A percentile compares a stretch with the other conserved stretches of the same genome.
Evolutionary conservation across 2,888 invertebrate species (phyloP).

Genomic region (Aspidapion aeneum): DNA sequence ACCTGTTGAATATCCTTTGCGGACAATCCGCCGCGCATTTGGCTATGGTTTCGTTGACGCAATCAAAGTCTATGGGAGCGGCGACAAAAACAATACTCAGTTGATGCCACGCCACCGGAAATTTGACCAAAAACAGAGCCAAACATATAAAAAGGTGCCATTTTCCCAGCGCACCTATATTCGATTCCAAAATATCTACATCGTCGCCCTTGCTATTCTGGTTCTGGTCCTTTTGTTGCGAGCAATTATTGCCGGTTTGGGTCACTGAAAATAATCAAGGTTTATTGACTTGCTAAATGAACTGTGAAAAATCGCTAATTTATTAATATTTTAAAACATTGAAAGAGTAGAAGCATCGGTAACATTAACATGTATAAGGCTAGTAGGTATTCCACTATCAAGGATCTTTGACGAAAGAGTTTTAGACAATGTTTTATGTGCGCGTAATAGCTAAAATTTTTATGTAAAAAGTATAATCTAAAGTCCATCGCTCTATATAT

Average conservation of each 20-base stretch:
- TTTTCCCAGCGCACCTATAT: constrained; percentile 68
- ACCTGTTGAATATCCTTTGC: constrained; percentile 39
- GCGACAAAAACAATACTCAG: constrained; percentile 75
- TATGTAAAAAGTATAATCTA: too few species aligned
- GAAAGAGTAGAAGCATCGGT: too few species aligned
- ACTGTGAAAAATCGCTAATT: background rate
- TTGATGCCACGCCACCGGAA: constrained; percentile 79
- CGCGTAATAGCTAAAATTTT: too few species aligned
- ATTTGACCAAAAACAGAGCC: constrained; percentile 55
- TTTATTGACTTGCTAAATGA: background rate
- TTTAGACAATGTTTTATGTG: too few species aligned
- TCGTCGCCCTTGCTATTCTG: background rate
- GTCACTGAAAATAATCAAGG: background rate
- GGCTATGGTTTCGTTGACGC: constrained; percentile 46
- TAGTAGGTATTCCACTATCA: too few species aligned
- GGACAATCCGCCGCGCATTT: constrained; percentile 57
- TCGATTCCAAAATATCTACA: constrained; percentile 62
- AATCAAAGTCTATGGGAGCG: constrained; percentile 58
- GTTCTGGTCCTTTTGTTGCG: constrained; percentile 1
- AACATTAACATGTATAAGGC: too few species aligned
- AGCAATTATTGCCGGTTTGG: background rate
- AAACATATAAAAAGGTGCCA: constrained; percentile 73
- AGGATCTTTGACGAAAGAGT: too few species aligned
- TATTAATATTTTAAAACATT: too few species aligned
- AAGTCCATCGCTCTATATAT: too few species aligned